Base-by-base conservation (phyloP, 2,888 invertebrate genomes). In the Uropetala carovei region DNA sequence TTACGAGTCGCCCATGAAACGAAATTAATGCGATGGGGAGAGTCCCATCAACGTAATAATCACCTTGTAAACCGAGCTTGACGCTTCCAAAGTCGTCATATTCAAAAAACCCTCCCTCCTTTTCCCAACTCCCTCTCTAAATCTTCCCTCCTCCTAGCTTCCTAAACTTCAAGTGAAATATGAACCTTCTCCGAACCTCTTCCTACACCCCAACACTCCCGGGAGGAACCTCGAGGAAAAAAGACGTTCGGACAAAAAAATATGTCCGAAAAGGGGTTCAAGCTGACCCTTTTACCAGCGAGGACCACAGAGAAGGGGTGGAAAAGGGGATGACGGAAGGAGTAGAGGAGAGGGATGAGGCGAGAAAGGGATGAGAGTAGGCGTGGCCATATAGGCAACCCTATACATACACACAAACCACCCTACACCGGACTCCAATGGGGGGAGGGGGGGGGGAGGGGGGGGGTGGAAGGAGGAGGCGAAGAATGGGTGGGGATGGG, bases 1-100 rank as follows among this genome's bases (percentile, higher is more conserved):
- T 86, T 86, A 86, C 59, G 86, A 86, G 86, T 57, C 30, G 86
- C 86, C 86, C 86, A 86, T 86, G 86, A 86, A 86, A 86, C 86
- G 27, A 30, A 86, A 86, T 86, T 86, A 86, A 86, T 86, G 86
- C 58, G 85, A 58, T 22, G 57, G n/a, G 59, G 86, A 60, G 58
- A 60, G 86, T 60, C 86, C 86, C 86, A 59, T 86, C 86, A 86
- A 60, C 86, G 86, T 86, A 86, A 86, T 86, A 60, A 86, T 86
- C 86, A 86, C 86, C 86, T 86, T 86, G 86, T 86, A 86, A 86
- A 86, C 86, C 86, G 86, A 85, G 85, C 85, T 58, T 85, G 85
- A 86, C 86, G 86, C 86, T 86, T 14, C 86, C 86, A 10, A 7
- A 86, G 86, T 86, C 86, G 86, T 86, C 86, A 86, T 86, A 86